phyloP scores from a whole-genome alignment of 1,140 invertebrate genomes.

The Aradophagus sp. region DNA sequence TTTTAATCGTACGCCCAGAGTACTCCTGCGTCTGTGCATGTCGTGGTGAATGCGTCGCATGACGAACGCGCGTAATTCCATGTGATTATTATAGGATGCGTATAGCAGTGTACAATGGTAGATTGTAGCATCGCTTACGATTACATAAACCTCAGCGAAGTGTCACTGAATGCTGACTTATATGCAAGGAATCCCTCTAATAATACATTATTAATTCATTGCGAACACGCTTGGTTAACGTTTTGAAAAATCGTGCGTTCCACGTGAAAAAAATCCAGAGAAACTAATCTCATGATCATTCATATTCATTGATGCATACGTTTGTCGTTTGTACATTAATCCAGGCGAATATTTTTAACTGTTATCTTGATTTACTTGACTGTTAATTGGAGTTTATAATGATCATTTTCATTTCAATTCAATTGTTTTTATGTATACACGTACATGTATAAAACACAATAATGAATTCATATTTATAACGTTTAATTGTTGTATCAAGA shows the following conservation, averaged over 20 bases:
- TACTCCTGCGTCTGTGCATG: slow-evolving; percentile 6
- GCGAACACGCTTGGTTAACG: slow-evolving; percentile 30
- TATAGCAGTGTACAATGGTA: slow-evolving; percentile 26
- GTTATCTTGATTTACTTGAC: no score
- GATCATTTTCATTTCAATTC: no score
- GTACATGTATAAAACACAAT: no score
- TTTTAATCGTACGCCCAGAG: no score
- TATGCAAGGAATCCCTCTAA: slow-evolving; percentile 45
- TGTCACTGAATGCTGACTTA: slow-evolving; percentile 46
- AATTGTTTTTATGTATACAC: no score
- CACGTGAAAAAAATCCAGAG: slow-evolving; percentile 1
- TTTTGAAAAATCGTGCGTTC: slow-evolving; percentile 25
- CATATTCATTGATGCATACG: slow-evolving; percentile 26
- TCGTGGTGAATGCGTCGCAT: slow-evolving; percentile 37
- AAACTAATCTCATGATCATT: slow-evolving; percentile 13
- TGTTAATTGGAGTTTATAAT: no score
- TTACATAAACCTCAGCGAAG: slow-evolving; percentile 35
- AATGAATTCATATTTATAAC: no score
- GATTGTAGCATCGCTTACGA: slow-evolving; percentile 32
- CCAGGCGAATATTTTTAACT: no score
- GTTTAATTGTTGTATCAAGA: no score
- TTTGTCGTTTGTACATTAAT: slow-evolving; percentile 13
- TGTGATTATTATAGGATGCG: slow-evolving; percentile 40
- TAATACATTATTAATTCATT: slow-evolving; percentile 43
- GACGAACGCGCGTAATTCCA: slow-evolving; percentile 36